Evolutionary conservation across 1,140 invertebrate species (phyloP).

Genomic region (Ptiloglossa arizonensis): DNA sequence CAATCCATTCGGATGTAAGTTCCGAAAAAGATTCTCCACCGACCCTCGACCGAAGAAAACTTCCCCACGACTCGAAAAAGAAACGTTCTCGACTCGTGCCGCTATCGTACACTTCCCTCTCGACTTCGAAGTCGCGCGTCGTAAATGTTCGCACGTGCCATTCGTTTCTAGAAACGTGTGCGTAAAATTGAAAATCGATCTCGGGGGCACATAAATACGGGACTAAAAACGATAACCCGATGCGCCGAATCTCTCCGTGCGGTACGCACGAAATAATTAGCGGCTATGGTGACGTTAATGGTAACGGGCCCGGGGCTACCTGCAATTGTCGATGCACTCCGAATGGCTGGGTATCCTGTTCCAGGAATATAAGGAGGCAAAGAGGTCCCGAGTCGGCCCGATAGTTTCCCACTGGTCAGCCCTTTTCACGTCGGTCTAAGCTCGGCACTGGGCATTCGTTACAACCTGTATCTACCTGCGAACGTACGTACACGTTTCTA

Average conservation of each 20-base stretch:
- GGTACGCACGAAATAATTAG: constrained; percentile 6
- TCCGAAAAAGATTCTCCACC: too few relatives aligned
- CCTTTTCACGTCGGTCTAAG: not conserved
- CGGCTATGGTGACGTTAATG: not conserved
- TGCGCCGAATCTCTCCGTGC: not conserved
- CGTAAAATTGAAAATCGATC: too few relatives aligned
- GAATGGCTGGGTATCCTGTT: constrained; percentile 9
- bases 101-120: too few relatives aligned
- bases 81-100: too few relatives aligned
- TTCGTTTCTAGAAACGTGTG: too few relatives aligned
- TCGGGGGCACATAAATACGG: too few relatives aligned
- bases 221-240: too few relatives aligned
- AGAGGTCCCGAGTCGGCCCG: not conserved
- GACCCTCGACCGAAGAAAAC: too few relatives aligned
- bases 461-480: constrained; percentile 13
- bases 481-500: constrained; percentile 40
- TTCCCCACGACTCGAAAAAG: too few relatives aligned
- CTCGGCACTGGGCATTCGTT: constrained; percentile 14
- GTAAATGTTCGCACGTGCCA: too few relatives aligned
- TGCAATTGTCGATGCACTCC: constrained; percentile 7
- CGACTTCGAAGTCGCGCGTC: too few relatives aligned
- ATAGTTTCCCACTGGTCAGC: not conserved
- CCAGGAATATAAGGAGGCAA: constrained; percentile 11
- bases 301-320: not conserved
- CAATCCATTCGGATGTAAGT: too few relatives aligned